A percentile compares a stretch with the other conserved stretches of the same genome.
Conservation (phyloP, 2,797 vertebrate genomes). For the Tenualosa ilisha region DNA sequence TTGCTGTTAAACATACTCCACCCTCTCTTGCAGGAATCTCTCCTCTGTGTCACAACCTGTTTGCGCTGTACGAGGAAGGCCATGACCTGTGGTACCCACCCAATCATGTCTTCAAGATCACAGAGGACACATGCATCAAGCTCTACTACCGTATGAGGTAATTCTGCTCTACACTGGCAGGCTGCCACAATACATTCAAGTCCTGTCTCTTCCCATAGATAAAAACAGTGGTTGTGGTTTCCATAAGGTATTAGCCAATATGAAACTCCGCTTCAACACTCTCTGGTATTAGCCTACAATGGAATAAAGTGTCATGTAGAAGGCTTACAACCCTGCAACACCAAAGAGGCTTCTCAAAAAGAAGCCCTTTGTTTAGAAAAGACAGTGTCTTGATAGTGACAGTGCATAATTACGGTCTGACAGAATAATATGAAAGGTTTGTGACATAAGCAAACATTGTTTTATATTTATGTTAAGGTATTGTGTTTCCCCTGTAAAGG, state of each 20-base stretch:
- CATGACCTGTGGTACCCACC: constrained; percentile 88
- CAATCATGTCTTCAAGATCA: constrained; percentile 84
- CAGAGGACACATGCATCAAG: constrained; percentile 80
- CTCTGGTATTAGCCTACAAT: not conserved
- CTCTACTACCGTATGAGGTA: constrained; percentile 97
- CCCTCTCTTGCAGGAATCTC: constrained; percentile 79
- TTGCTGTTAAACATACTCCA: not conserved
- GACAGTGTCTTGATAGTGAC: not conserved
- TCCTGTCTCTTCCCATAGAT: not conserved
- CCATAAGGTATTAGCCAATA: not conserved
- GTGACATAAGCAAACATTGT: not conserved
- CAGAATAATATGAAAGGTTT: not conserved
- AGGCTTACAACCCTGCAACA: not conserved
- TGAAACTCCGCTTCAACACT: too few species aligned
- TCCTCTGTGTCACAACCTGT: constrained; percentile 96
- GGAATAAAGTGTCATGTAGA: not conserved
- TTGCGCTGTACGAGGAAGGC: constrained; percentile 85
- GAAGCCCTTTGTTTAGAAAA: not conserved
- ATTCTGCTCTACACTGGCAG: constrained; percentile 4
- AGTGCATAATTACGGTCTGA: too few species aligned
- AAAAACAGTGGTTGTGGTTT: too few species aligned
- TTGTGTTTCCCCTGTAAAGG: not conserved
- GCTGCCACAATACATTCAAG: not conserved
- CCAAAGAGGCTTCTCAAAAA: not conserved
- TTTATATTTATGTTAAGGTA: not conserved